Conservation (phyloP, 2,888 invertebrate genomes). For the Notodonta ziczac region DNA sequence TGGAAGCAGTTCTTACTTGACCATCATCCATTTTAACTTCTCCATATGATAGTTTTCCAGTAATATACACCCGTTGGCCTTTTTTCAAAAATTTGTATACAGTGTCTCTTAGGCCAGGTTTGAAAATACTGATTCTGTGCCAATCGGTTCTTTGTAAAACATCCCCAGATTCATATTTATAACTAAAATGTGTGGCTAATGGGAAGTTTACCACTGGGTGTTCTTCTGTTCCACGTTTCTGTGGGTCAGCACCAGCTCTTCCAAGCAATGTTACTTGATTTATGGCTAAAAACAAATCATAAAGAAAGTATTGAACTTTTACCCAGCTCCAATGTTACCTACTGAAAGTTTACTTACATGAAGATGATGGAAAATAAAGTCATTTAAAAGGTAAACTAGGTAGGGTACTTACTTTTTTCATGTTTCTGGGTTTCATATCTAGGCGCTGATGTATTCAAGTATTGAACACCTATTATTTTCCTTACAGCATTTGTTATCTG, state of each 20-base stretch:
- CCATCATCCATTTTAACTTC: slow-evolving; percentile 93
- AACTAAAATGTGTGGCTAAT: slow-evolving; percentile 94
- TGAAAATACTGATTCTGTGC: slow-evolving; percentile 95
- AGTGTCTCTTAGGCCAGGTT: slow-evolving; percentile 91
- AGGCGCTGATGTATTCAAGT: slow-evolving; percentile 41
- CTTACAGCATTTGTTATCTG: slow-evolving; percentile 42
- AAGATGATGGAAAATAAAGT: too few relatives aligned
- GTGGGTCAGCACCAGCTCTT: slow-evolving; percentile 94
- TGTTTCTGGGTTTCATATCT: slow-evolving; percentile 59
- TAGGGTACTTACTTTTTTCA: slow-evolving; percentile 66
- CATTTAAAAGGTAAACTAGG: not conserved
- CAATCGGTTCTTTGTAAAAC: slow-evolving; percentile 94
- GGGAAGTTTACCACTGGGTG: slow-evolving; percentile 96
- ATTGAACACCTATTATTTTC: slow-evolving; percentile 38
- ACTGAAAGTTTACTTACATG: too few relatives aligned
- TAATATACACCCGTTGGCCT: slow-evolving; percentile 93
- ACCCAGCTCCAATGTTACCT: too few relatives aligned
- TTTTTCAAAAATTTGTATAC: slow-evolving; percentile 92
- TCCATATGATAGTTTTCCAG: slow-evolving; percentile 93
- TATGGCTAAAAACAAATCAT: slow-evolving; percentile 76
- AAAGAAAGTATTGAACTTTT: too few relatives aligned
- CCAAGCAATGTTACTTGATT: slow-evolving; percentile 94
- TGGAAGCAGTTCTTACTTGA: slow-evolving; percentile 88
- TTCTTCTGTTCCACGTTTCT: slow-evolving; percentile 91
- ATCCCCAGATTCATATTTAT: slow-evolving; percentile 91